Conservation (phyloP, 2,113 vertebrate species). For the Donacobius atricapilla region DNA sequence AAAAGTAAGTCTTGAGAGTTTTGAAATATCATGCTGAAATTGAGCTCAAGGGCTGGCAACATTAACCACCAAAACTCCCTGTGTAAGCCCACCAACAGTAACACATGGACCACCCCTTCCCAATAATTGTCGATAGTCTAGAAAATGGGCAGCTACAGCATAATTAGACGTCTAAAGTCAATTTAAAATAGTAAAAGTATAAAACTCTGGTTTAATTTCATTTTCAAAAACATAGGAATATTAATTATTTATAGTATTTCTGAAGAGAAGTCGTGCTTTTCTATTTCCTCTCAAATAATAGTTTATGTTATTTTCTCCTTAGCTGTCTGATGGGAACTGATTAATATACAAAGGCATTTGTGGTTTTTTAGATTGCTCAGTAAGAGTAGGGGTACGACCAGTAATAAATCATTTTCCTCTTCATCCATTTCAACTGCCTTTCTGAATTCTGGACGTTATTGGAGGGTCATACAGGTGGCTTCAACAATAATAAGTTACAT, state of each 20-base stretch:
- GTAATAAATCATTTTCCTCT: neutral
- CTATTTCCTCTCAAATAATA: neutral
- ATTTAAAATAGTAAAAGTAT: neutral
- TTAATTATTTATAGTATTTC: neutral
- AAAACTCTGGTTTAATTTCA: neutral
- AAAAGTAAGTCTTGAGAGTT: constrained; percentile 69
- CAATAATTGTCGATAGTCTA: neutral
- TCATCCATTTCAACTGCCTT: neutral
- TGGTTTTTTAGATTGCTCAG: neutral
- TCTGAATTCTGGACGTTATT: neutral
- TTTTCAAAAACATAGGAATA: neutral
- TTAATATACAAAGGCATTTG: neutral
- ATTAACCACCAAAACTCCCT: neutral
- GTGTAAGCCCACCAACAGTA: neutral
- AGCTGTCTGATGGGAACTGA: neutral
- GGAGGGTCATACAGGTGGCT: neutral
- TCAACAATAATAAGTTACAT: neutral
- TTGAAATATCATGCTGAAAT: constrained; percentile 66
- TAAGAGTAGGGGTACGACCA: neutral
- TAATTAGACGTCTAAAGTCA: neutral
- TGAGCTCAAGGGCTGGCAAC: constrained; percentile 17
- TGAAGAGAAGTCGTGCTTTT: neutral
- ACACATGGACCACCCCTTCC: neutral
- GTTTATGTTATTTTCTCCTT: neutral
- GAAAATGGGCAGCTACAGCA: neutral